phyloP scores from a whole-genome alignment of 30 jellyfish, hydroid and myxozoan species.

The Hydractinia echinata region DNA sequence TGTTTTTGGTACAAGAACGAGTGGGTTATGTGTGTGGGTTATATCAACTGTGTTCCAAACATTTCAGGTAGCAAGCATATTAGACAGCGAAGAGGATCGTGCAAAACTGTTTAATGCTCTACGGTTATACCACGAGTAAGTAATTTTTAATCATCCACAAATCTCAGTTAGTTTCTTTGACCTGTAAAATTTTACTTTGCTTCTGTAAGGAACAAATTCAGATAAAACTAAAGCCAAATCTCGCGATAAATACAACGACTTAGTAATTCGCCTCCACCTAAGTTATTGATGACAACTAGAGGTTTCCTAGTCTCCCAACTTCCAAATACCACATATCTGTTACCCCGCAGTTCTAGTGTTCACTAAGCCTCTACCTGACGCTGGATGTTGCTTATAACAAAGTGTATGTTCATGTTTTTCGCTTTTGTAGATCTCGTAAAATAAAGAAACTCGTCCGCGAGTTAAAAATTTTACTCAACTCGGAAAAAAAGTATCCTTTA shows the following conservation, averaged over 20 bases:
- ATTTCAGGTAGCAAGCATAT: neutral
- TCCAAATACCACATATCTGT: too few relatives aligned
- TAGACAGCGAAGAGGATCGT: slow-evolving; percentile 3
- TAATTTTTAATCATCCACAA: neutral
- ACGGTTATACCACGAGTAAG: neutral
- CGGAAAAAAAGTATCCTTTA: slow-evolving; percentile 8
- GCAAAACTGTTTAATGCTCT: neutral
- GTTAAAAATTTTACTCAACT: neutral
- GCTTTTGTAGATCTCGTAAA: neutral
- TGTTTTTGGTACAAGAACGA: too few relatives aligned
- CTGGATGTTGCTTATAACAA: neutral
- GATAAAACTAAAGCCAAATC: too few relatives aligned
- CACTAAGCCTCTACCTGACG: too few relatives aligned
- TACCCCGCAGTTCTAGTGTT: too few relatives aligned
- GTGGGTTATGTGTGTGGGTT: neutral
- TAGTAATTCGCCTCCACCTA: too few relatives aligned
- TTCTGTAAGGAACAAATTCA: too few relatives aligned
- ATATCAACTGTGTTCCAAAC: neutral
- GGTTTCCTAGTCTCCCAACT: too few relatives aligned
- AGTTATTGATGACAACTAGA: too few relatives aligned
- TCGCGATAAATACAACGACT: too few relatives aligned
- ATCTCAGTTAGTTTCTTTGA: neutral
- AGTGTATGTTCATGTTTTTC: neutral
- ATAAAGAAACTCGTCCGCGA: slow-evolving; percentile 2
- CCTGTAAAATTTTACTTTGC: too few relatives aligned